Evolutionary conservation across 2,113 vertebrate genomes (phyloP).

Genomic region (Onychostruthus taczanowskii): DNA sequence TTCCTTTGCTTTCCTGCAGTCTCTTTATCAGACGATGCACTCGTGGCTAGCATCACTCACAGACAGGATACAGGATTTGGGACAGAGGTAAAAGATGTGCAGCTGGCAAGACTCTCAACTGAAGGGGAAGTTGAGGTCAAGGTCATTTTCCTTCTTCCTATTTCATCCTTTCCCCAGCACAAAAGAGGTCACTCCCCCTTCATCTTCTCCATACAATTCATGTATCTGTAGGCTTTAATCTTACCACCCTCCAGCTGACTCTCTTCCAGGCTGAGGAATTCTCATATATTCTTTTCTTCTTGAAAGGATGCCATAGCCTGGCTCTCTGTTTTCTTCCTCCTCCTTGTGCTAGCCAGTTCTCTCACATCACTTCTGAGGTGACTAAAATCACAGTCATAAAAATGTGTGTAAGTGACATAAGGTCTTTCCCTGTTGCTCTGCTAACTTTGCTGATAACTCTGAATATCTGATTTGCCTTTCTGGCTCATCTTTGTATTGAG

Average conservation of each 20-base stretch:
- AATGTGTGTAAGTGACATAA: not conserved
- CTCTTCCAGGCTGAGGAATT: constrained; percentile 3
- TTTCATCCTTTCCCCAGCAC: not conserved
- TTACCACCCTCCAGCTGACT: not conserved
- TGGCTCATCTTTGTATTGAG: not conserved
- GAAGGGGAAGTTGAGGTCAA: not conserved
- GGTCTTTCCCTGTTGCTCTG: not conserved
- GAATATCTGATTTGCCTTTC: not conserved
- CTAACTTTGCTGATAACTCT: not conserved
- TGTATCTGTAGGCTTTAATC: constrained; percentile 23
- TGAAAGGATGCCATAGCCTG: not conserved
- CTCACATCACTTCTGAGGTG: not conserved
- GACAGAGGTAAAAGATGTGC: not conserved
- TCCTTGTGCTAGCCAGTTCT: not conserved
- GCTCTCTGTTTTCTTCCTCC: not conserved
- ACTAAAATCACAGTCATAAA: not conserved
- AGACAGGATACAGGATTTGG: not conserved
- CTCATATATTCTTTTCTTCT: constrained; percentile 8
- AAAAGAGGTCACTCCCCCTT: constrained; percentile 32
- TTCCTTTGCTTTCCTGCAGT: not conserved
- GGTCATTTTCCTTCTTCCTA: not conserved
- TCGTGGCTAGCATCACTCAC: not conserved
- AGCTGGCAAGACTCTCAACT: not conserved
- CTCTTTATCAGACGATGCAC: not conserved
- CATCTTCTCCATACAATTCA: not conserved